A percentile compares a stretch with the other conserved stretches of the same genome.
Evolutionary conservation across 2,113 vertebrate species (phyloP).

Genomic region (Limanda limanda): DNA sequence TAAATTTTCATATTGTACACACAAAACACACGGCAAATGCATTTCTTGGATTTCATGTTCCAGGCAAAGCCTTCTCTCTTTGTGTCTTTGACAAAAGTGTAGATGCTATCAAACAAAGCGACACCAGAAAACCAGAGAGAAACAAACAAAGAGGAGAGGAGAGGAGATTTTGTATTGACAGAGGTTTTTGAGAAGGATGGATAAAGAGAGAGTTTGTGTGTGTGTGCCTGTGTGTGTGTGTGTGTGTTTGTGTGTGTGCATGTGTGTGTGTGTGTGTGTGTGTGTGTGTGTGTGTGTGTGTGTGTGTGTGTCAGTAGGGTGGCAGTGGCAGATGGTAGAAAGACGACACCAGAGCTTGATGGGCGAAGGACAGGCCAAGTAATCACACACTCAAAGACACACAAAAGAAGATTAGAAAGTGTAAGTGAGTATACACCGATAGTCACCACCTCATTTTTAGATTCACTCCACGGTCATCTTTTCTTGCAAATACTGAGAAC

Average conservation of each 20-base stretch:
- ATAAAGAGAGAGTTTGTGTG: no score
- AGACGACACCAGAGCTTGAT: constrained; percentile 80
- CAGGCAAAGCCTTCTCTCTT: background rate
- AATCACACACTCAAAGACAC: constrained; percentile 60
- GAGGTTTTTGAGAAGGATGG: constrained; percentile 14
- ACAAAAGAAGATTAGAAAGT: constrained; percentile 35
- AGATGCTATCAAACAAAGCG: background rate
- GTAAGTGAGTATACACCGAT: constrained; percentile 5
- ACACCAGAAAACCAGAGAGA: background rate
- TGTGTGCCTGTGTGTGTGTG: background rate
- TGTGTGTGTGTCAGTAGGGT: constrained; percentile 57
- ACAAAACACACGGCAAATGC: constrained; percentile 51
- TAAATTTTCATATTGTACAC: constrained; percentile 74
- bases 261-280: constrained; percentile 23
- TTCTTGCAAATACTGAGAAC: background rate
- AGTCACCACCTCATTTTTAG: constrained; percentile 7
- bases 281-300: constrained; percentile 15
- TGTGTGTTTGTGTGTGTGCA: constrained; percentile 25
- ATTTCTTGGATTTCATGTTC: constrained; percentile 36
- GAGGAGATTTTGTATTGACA: constrained; percentile 1
- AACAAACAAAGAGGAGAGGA: background rate
- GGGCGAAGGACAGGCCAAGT: constrained; percentile 74
- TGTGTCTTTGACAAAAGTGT: constrained; percentile 8
- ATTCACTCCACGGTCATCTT: background rate
- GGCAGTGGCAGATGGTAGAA: constrained; percentile 81